Base-by-base conservation (phyloP, 2,888 invertebrate species). In the Eilema griseolum region DNA sequence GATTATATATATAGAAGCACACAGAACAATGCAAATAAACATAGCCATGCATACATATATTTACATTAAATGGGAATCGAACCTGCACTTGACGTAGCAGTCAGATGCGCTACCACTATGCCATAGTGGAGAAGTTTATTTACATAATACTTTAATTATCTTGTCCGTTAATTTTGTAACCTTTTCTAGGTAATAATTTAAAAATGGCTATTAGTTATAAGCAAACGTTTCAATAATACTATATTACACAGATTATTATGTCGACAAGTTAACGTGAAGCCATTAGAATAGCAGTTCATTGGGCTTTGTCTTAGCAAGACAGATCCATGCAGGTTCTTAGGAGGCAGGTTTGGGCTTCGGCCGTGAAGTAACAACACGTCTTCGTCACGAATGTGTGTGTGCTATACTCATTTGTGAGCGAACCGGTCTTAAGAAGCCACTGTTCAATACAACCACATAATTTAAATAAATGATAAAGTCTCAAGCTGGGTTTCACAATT, bases 381-480 rank as follows among this genome's bases (percentile, higher is more conserved):
- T 67, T 68, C 57, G 69, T 37, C 69, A 73, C 71, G 78, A 74
- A 77, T 85, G 86, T 86, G 83, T 82, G 84, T 76, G 83, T 84
- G 75, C 77, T 72, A 81, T 82, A 79, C 79, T 83, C 80, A 82
- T 77, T 82, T 83, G 85, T 85, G 83, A 85, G 82, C 85, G 85
- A 91, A 93, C 93, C 93, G 93, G 93, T 93, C 92, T 77, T 84
- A 88, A 86, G 90, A 82, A 87, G 88, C 90, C 88, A 90, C 90
- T 88, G 91, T 90, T 91, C 89, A 86, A 87, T 88, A 88, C 88
- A 88, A 89, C 89, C 88, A 89, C 88, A 90, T 91, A 85, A 91
- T 92, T 92, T 92, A 89, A 91, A 91, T 92, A 92, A 90, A 89
- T 90, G 89, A 90, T 89, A 88, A 90, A 91, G 88, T 85, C 87